These are phyloP conservation scores for Potamilus streckersoni DNA, from an alignment of 1,140 invertebrate genomes.

Conservation along the genomic window DNA sequence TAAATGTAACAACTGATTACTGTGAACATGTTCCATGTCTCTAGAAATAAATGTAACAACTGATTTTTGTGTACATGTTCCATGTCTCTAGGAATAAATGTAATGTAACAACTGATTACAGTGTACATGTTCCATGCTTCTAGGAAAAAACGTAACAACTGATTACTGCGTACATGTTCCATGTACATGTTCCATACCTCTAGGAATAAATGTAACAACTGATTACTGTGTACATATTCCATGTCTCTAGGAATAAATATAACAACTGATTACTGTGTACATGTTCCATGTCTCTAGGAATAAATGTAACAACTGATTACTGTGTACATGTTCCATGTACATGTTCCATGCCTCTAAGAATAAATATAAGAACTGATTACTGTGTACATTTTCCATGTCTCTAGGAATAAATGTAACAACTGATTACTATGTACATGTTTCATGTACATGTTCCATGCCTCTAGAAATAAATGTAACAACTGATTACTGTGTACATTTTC, in stretches of 20 bases:
- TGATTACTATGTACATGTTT: not conserved
- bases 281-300: not conserved
- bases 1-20: slow-evolving; percentile 1
- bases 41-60: slow-evolving; percentile 7
- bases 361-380: slow-evolving; percentile 1
- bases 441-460: too few species aligned
- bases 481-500: not conserved
- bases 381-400: not conserved
- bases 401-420: slow-evolving; percentile 7
- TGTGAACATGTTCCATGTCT: not conserved
- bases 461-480: slow-evolving; percentile 7
- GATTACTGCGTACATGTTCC: not conserved
- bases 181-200: too few species aligned
- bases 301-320: slow-evolving; percentile 1
- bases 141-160: slow-evolving; percentile 5
- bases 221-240: not conserved
- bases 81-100: too few species aligned
- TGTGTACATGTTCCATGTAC: not conserved
- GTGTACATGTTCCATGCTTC: not conserved
- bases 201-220: slow-evolving; percentile 7
- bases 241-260: too few species aligned
- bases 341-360: too few species aligned
- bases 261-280: not conserved
- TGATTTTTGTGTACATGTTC: not conserved
- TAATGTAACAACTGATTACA: not conserved